phyloP scores from a whole-genome alignment of 2,888 invertebrate species.

The Microctonus brassicae region DNA sequence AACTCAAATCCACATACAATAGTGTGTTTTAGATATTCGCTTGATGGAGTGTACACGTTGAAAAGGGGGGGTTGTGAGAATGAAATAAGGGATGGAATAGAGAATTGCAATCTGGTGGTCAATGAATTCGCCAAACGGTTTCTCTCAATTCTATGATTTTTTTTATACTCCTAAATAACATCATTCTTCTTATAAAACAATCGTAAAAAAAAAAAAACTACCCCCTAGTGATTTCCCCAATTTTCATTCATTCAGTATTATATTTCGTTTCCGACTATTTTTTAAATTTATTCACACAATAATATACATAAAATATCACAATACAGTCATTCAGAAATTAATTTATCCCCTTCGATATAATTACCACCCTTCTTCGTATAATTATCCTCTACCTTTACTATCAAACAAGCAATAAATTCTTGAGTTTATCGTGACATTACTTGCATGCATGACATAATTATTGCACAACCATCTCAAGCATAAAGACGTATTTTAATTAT shows the following conservation, averaged over 20 bases:
- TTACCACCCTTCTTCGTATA: neutral
- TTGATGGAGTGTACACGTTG: neutral
- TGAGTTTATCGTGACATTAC: neutral
- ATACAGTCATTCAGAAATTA: too few species aligned
- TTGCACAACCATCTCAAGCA: neutral
- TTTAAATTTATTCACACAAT: neutral
- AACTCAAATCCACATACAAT: conserved; percentile 2
- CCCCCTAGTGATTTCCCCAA: too few species aligned
- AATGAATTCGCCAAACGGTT: neutral
- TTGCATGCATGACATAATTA: neutral
- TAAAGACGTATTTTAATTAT: conserved; percentile 9
- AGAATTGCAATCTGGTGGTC: neutral
- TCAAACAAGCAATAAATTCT: neutral
- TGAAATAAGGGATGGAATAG: neutral
- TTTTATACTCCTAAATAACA: neutral
- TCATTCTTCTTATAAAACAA: neutral
- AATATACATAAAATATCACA: neutral
- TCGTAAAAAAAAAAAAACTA: neutral
- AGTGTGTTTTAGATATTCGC: neutral
- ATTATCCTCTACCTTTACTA: neutral
- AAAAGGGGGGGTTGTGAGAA: neutral
- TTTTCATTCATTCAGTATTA: neutral
- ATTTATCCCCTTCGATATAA: neutral
- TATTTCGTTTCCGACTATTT: neutral
- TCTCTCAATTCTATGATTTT: neutral